Evolutionary conservation across 2,797 vertebrate species (phyloP).

Genomic region (Rhadinocentrus ornatus): DNA sequence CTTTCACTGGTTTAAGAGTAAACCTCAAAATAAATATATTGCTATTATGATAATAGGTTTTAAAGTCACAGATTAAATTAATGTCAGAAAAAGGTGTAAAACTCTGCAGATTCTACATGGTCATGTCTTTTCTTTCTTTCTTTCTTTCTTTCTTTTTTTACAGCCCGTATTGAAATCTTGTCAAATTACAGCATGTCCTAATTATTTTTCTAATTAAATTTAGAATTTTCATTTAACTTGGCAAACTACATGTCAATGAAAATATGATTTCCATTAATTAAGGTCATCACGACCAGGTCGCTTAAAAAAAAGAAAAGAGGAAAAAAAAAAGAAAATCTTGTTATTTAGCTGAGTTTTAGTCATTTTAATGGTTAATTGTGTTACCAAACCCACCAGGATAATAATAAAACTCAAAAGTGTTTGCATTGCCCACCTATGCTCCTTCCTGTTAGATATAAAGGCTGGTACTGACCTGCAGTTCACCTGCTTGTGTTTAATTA

Average conservation of each 20-base stretch:
- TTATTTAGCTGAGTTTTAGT: constrained; percentile 40
- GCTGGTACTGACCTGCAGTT: constrained; percentile 64
- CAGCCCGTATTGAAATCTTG: not conserved
- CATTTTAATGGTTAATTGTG: constrained; percentile 41
- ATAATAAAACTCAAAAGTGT: constrained; percentile 34
- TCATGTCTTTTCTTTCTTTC: not conserved
- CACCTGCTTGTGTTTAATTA: constrained; percentile 68
- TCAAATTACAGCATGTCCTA: not conserved
- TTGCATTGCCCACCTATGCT: constrained; percentile 3
- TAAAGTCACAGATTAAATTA: constrained; percentile 7
- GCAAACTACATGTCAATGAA: constrained; percentile 1
- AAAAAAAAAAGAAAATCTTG: constrained; percentile 1
- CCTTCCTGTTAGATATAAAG: constrained; percentile 55
- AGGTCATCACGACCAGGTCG: not conserved
- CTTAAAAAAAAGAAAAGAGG: not conserved
- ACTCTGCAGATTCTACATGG: not conserved
- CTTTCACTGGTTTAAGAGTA: not conserved
- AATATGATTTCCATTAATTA: constrained; percentile 2
- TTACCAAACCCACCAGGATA: constrained; percentile 29
- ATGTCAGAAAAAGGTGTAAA: not conserved
- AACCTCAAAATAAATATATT: not conserved
- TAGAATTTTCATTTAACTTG: constrained; percentile 9
- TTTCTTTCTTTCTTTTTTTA: too few relatives aligned
- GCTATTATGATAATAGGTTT: constrained; percentile 3
- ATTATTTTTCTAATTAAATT: not conserved